Conservation (phyloP, 2,113 vertebrate species). For the Centropus bengalensis region DNA sequence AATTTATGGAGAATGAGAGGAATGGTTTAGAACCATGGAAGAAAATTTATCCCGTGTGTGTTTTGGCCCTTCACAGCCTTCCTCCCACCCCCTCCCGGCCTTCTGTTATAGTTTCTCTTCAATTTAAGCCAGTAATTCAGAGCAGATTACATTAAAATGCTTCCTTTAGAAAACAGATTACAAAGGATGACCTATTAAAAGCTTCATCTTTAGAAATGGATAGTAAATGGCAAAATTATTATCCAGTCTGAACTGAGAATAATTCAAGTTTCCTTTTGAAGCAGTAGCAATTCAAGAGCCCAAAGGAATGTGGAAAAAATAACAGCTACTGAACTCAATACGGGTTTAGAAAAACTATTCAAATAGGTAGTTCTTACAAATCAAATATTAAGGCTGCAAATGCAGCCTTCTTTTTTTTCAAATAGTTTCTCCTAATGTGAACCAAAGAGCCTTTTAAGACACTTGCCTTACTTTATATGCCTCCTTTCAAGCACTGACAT, state of each 20-base stretch:
- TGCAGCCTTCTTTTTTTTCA: neutral
- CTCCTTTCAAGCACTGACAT: neutral
- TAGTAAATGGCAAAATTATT: constrained; percentile 16
- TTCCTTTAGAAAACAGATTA: constrained; percentile 15
- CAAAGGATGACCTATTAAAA: neutral
- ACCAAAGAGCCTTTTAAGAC: neutral
- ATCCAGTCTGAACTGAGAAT: neutral
- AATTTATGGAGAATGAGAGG: neutral
- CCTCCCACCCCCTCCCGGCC: neutral
- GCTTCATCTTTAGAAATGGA: neutral
- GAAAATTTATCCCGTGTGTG: neutral
- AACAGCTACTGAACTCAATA: neutral
- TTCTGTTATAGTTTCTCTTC: neutral
- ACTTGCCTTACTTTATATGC: neutral
- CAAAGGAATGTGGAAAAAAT: neutral
- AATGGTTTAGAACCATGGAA: neutral
- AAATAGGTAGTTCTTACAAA: neutral
- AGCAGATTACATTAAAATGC: neutral
- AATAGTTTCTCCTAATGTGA: neutral
- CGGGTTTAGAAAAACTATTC: neutral
- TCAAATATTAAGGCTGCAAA: neutral
- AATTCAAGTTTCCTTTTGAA: neutral
- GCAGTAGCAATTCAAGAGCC: neutral
- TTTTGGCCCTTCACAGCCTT: too few species aligned
- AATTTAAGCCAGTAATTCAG: neutral